Conservation (phyloP, 2,888 invertebrate genomes). For the Julus scandinavius region DNA sequence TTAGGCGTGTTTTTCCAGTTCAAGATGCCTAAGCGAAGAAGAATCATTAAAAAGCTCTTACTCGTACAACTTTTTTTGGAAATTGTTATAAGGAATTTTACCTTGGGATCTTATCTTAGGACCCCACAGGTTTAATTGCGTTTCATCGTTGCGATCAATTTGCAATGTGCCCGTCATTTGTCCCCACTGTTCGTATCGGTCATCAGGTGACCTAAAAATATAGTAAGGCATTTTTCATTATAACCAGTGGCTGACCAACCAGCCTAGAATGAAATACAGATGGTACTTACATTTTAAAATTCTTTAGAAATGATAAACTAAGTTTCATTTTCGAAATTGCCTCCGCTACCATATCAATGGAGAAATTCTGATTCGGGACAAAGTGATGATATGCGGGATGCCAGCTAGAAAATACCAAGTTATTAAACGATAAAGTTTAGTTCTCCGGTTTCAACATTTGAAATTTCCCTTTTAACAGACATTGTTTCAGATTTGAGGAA, state of each 20-base stretch:
- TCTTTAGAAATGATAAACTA: neutral
- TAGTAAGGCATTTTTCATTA: neutral
- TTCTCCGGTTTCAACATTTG: too few relatives aligned
- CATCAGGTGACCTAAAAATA: slow-evolving; percentile 57
- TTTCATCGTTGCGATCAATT: slow-evolving; percentile 66
- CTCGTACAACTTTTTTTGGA: neutral
- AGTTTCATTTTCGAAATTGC: slow-evolving; percentile 9
- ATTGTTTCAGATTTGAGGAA: too few relatives aligned
- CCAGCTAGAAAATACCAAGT: neutral
- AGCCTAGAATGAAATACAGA: neutral
- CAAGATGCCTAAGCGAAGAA: neutral
- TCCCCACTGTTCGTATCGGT: slow-evolving; percentile 75
- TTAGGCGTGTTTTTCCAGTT: neutral
- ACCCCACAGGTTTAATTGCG: slow-evolving; percentile 70
- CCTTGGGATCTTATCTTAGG: slow-evolving; percentile 64
- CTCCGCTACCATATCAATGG: neutral
- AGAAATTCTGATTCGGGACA: slow-evolving; percentile 11
- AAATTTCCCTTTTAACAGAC: too few relatives aligned
- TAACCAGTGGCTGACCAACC: neutral
- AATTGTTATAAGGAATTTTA: neutral
- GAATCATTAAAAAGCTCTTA: neutral
- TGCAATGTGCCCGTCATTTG: slow-evolving; percentile 71
- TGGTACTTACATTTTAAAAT: slow-evolving; percentile 4
- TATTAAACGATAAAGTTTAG: neutral
- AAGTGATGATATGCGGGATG: slow-evolving; percentile 19